Percentiles rank a stretch among this genome's conserved stretches.
phyloP scores from a whole-genome alignment of 2,888 invertebrate species.

The Homarus gammarus region DNA sequence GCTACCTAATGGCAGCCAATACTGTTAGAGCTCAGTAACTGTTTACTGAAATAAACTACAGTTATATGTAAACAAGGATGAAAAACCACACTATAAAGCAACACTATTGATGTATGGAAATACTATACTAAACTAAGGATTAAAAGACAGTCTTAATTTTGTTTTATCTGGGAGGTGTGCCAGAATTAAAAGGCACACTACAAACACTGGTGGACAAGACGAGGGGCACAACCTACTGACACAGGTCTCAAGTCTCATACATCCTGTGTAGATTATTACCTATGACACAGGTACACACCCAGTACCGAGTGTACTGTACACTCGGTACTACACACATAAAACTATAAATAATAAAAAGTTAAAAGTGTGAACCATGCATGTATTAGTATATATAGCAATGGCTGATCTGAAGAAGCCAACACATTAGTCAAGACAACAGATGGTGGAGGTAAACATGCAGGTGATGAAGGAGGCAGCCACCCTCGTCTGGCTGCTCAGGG shows the following conservation, averaged over 20 bases:
- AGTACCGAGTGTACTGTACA: background rate
- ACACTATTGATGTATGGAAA: background rate
- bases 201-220: background rate
- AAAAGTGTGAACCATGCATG: background rate
- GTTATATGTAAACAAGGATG: background rate
- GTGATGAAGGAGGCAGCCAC: background rate
- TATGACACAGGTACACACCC: background rate
- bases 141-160: no score
- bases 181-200: background rate
- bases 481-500: background rate
- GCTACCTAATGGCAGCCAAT: background rate
- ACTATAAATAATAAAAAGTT: background rate
- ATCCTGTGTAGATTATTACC: background rate
- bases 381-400: background rate
- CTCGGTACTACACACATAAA: background rate
- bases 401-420: background rate
- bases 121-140: background rate
- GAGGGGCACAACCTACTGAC: background rate
- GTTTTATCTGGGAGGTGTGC: background rate
- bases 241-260: no score
- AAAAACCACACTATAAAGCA: background rate
- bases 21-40: background rate
- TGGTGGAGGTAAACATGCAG: background rate
- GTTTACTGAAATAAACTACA: background rate
- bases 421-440: background rate